These are phyloP conservation scores for Falco rusticolus DNA, from an alignment of 2,797 vertebrate genomes.

Conservation along the genomic window DNA sequence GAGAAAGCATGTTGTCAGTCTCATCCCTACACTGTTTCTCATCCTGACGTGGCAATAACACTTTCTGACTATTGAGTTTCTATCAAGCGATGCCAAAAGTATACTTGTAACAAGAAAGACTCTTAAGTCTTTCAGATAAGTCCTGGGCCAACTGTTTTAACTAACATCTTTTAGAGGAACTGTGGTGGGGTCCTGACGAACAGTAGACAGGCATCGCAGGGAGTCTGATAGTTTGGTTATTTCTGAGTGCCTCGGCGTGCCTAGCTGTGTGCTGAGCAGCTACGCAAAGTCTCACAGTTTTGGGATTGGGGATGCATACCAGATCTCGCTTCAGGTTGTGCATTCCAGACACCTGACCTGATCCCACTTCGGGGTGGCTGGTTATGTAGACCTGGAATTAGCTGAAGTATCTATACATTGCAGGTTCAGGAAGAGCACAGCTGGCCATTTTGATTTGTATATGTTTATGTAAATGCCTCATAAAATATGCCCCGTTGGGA, in stretches of 20 bases:
- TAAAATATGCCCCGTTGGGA: slow-evolving; percentile 21
- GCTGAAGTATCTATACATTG: background rate
- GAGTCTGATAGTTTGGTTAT: background rate
- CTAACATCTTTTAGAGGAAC: background rate
- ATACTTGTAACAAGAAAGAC: background rate
- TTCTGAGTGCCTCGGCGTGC: background rate
- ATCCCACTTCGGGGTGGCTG: background rate
- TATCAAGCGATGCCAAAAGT: background rate
- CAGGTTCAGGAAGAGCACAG: slow-evolving; percentile 32
- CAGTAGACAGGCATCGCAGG: rapidly evolving
- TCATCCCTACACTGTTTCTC: background rate
- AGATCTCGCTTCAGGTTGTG: background rate
- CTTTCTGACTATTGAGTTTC: background rate
- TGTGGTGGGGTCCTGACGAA: rapidly evolving
- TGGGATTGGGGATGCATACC: rapidly evolving
- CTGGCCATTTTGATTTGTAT: slow-evolving; percentile 56
- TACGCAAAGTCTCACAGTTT: background rate
- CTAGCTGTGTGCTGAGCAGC: background rate
- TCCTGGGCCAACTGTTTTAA: background rate
- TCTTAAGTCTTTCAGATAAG: background rate
- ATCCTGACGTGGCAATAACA: background rate
- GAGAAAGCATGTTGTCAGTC: background rate
- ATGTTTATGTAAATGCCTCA: slow-evolving; percentile 69
- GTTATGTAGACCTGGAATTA: background rate
- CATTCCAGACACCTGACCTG: background rate